phyloP scores from a whole-genome alignment of 2,888 invertebrate genomes.

The Cylindroiulus punctatus region DNA sequence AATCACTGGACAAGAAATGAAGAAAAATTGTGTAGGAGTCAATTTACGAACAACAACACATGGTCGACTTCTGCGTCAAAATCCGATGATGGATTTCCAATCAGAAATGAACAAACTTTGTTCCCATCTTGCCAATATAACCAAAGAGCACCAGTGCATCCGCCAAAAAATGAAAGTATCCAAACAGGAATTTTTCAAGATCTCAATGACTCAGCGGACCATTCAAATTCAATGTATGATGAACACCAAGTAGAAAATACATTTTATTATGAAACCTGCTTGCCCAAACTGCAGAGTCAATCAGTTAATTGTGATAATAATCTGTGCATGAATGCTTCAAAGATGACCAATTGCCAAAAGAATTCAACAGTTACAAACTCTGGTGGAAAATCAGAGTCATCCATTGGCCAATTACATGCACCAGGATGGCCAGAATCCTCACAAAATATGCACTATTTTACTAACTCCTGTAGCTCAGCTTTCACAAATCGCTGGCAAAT shows the following conservation, averaged over 20 bases:
- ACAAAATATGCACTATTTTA: neutral
- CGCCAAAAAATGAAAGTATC: neutral
- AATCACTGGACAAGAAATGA: neutral
- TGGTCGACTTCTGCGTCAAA: neutral
- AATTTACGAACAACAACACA: neutral
- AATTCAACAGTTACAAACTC: neutral
- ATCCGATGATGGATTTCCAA: neutral
- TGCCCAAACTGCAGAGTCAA: neutral
- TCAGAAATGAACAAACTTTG: neutral
- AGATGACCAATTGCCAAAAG: neutral
- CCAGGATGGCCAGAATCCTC: neutral
- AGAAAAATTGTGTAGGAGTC: neutral
- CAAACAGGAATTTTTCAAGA: neutral
- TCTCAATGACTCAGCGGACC: neutral
- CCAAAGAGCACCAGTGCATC: neutral
- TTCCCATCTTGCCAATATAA: neutral
- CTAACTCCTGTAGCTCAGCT: neutral
- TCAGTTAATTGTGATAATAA: neutral
- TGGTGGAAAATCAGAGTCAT: neutral
- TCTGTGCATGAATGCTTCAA: neutral
- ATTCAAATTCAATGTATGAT: neutral
- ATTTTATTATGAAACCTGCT: neutral
- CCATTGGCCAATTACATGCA: neutral
- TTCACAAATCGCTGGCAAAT: neutral
- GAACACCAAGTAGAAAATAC: neutral